Conservation (phyloP, 2,113 vertebrate species). For the Reinhardtius hippoglossoides region DNA sequence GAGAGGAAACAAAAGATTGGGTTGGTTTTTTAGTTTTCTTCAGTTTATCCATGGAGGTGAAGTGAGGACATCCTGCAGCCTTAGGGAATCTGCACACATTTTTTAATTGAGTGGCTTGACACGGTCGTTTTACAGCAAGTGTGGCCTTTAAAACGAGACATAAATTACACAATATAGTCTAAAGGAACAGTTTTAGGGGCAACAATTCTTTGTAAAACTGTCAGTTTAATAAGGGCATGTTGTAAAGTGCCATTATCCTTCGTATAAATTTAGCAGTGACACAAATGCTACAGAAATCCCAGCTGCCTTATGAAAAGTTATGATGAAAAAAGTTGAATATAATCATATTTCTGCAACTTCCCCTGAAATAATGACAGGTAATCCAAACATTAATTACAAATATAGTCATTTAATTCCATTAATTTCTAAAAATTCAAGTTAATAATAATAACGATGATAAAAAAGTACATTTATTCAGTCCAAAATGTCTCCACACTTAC, state of each 20-base stretch:
- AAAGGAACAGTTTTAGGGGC: conserved; percentile 8
- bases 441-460: too few relatives aligned
- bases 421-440: too few relatives aligned
- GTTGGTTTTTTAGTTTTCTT: neutral
- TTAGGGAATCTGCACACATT: conserved; percentile 5
- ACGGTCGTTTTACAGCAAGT: conserved; percentile 40
- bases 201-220: conserved; percentile 43
- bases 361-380: too few relatives aligned
- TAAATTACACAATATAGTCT: conserved; percentile 25
- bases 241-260: conserved; percentile 3
- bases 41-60: neutral
- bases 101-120: neutral
- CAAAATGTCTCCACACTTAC: conserved; percentile 78
- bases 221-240: conserved; percentile 53
- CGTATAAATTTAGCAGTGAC: neutral
- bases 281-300: neutral
- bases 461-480: too few relatives aligned
- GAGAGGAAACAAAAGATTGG: conserved; percentile 26
- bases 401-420: too few relatives aligned
- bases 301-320: neutral
- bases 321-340: neutral
- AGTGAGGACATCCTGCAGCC: conserved; percentile 12
- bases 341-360: too few relatives aligned
- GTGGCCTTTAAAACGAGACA: conserved; percentile 45
- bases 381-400: too few relatives aligned